Percentiles rank a stretch among this genome's conserved stretches.
Evolutionary conservation across 2,113 vertebrate species (phyloP).

Genomic region (Cynopterus brachyotis): DNA sequence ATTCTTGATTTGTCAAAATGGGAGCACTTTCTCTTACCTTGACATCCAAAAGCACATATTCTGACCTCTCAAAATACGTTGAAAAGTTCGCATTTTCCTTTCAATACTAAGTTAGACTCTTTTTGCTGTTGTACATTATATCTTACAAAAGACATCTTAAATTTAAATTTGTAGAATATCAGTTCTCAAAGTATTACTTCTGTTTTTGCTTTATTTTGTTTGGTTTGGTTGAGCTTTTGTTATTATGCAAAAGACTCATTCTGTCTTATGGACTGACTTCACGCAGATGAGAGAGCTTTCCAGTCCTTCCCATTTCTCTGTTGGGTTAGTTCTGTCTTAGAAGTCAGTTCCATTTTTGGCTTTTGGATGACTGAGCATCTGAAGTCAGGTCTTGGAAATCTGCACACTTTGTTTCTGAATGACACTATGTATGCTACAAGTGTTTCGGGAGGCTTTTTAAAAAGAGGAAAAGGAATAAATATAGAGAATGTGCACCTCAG

Average conservation of each 20-base stretch:
- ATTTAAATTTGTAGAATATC: not conserved
- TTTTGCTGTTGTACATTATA: constrained; percentile 41
- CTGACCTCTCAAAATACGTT: constrained; percentile 20
- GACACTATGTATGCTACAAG: not conserved
- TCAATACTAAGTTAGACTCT: constrained; percentile 56
- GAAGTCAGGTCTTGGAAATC: not conserved
- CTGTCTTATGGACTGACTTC: not conserved
- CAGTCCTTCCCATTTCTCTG: not conserved
- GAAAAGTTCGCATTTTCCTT: constrained; percentile 44
- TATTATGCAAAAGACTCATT: not conserved
- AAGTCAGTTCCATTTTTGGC: not conserved
- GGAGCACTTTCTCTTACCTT: not conserved
- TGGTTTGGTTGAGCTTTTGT: not conserved
- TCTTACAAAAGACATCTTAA: constrained; percentile 62
- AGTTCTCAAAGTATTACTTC: not conserved
- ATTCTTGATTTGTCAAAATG: constrained; percentile 67
- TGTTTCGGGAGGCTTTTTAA: not conserved
- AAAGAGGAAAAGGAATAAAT: not conserved
- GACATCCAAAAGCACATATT: not conserved
- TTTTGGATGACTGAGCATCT: not conserved
- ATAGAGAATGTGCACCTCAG: not conserved
- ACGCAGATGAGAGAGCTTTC: not conserved
- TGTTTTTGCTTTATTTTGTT: not conserved
- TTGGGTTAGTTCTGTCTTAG: constrained; percentile 13
- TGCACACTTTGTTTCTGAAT: not conserved